Conservation (phyloP, 2,888 invertebrate genomes). For the Pandemis heparana region DNA sequence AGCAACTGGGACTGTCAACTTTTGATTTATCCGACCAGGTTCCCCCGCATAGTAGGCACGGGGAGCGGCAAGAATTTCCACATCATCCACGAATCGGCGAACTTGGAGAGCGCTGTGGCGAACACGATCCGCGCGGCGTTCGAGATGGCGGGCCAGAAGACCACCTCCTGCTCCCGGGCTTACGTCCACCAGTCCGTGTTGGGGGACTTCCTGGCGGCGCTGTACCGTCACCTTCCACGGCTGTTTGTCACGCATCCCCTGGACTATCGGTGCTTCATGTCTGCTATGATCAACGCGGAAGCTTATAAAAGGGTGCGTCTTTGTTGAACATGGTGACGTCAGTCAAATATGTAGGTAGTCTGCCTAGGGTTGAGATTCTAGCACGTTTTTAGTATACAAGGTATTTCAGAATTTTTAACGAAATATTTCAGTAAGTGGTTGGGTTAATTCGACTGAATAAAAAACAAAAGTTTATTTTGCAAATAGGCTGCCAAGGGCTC, state of each 20-base stretch:
- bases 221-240: constrained; percentile 63
- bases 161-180: constrained; percentile 96
- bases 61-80: constrained; percentile 99
- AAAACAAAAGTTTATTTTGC: too few relatives aligned
- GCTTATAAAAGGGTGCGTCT: constrained; percentile 90
- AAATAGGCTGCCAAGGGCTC: too few relatives aligned
- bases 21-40: constrained; percentile 77
- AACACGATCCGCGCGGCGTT: constrained; percentile 94
- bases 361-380: too few relatives aligned
- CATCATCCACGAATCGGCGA: constrained; percentile 94
- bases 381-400: too few relatives aligned
- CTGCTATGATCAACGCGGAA: constrained; percentile 95
- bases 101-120: constrained; percentile 90
- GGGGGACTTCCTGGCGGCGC: constrained; percentile 89
- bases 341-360: too few relatives aligned
- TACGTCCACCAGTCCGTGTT: constrained; percentile 93
- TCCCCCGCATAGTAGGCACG: constrained; percentile 95
- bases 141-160: constrained; percentile 96
- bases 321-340: neutral
- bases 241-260: constrained; percentile 93
- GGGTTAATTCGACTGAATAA: too few relatives aligned
- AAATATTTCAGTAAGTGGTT: too few relatives aligned
- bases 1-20: too few relatives aligned
- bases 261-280: constrained; percentile 91
- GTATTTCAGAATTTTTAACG: too few relatives aligned